phyloP scores from a whole-genome alignment of 2,888 invertebrate species.

The Apodemia duryi region DNA sequence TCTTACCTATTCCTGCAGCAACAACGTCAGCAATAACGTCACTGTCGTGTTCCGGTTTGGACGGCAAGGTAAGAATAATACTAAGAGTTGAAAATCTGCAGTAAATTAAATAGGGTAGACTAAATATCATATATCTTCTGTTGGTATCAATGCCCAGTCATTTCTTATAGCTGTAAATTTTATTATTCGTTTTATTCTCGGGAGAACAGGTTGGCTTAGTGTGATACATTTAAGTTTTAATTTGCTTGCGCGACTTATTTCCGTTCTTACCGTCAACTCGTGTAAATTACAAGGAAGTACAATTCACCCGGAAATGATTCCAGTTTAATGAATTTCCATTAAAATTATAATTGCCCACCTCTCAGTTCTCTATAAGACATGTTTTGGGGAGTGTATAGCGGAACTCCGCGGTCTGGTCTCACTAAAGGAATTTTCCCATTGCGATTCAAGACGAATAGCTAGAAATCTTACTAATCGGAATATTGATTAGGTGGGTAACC shows the following conservation, averaged over 20 bases:
- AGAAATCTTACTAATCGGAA: too few species aligned
- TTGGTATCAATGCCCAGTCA: not conserved
- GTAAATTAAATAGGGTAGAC: too few species aligned
- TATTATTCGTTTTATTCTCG: not conserved
- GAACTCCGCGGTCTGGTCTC: too few species aligned
- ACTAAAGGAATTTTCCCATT: too few species aligned
- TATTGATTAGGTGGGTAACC: too few species aligned
- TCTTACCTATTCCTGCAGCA: too few species aligned
- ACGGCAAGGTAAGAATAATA: too few species aligned
- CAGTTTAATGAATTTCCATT: not conserved
- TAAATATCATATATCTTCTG: too few species aligned
- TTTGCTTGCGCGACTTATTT: not conserved
- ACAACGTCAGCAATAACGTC: too few species aligned
- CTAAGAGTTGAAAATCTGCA: too few species aligned
- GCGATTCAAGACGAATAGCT: too few species aligned
- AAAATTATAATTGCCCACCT: not conserved
- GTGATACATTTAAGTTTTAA: not conserved
- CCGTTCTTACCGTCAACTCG: slow-evolving; percentile 1
- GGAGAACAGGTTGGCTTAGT: not conserved
- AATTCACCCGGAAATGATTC: slow-evolving; percentile 4
- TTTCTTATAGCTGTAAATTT: slow-evolving; percentile 11
- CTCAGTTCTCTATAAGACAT: not conserved
- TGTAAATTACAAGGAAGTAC: not conserved
- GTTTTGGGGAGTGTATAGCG: not conserved
- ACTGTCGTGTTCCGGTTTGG: too few species aligned